Evolutionary conservation across 2,888 invertebrate genomes (phyloP).

Genomic region (Hoplodrina ambigua): DNA sequence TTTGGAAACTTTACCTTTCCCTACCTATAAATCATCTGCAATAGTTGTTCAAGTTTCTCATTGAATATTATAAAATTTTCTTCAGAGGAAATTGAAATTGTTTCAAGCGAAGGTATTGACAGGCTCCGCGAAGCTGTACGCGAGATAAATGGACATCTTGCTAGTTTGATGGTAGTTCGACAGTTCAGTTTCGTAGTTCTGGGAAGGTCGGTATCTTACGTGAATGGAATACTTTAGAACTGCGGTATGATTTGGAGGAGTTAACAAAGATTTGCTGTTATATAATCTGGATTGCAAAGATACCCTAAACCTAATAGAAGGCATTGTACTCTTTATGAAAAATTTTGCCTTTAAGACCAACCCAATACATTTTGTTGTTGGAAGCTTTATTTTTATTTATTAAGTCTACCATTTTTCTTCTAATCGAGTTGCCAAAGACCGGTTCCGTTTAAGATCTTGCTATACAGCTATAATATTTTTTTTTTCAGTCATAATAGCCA

Average conservation of each 20-base stretch:
- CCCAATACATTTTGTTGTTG: no score
- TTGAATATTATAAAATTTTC: conserved; percentile 63
- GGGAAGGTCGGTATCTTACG: background rate
- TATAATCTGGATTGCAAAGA: no score
- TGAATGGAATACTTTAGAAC: background rate
- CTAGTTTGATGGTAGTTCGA: conserved; percentile 54
- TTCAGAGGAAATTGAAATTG: conserved; percentile 64
- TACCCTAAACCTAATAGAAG: no score
- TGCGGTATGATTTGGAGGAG: background rate
- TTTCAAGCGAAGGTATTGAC: conserved; percentile 54
- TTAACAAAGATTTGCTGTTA: no score
- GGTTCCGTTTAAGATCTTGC: no score
- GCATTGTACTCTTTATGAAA: no score
- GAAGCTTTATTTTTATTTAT: background rate
- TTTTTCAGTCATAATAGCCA: no score
- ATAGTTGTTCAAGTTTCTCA: conserved; percentile 51
- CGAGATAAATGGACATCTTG: conserved; percentile 59
- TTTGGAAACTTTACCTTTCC: conserved; percentile 7
- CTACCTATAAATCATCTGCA: conserved; percentile 50
- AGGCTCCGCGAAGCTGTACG: conserved; percentile 29
- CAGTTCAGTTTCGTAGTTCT: conserved; percentile 26
- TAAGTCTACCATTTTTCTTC: background rate
- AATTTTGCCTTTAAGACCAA: no score
- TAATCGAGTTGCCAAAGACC: background rate
- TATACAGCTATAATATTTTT: no score